These are phyloP conservation scores for Colostygia pectinataria DNA, from an alignment of 2,888 invertebrate genomes.

Conservation along the genomic window DNA sequence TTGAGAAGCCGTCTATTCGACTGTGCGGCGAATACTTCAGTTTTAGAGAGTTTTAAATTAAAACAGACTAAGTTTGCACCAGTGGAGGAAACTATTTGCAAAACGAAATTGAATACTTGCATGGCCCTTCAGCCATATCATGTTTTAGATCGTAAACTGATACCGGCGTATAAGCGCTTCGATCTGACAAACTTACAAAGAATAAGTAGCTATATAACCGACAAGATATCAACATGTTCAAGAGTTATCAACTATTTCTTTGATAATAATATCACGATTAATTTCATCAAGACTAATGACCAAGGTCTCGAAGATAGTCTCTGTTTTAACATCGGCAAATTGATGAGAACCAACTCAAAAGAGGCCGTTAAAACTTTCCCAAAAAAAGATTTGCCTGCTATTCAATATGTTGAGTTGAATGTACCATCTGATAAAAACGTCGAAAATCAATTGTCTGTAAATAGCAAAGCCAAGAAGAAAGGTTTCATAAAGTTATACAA, in stretches of 20 bases:
- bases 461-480: conserved; percentile 36
- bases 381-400: conserved; percentile 17
- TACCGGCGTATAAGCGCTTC: conserved; percentile 16
- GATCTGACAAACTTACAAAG: conserved; percentile 25
- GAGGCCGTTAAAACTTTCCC: neutral
- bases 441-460: conserved; percentile 1
- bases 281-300: conserved; percentile 14
- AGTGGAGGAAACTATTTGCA: neutral
- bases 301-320: conserved; percentile 13
- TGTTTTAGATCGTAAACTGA: conserved; percentile 22
- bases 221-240: neutral
- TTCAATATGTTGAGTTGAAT: conserved; percentile 7
- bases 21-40: neutral
- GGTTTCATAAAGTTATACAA: conserved; percentile 52
- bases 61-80: conserved; percentile 1
- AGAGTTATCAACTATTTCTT: conserved; percentile 5
- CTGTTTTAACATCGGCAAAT: conserved; percentile 14
- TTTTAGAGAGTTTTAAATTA: neutral
- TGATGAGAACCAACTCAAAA: neutral
- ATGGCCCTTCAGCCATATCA: conserved; percentile 42
- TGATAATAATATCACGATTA: conserved; percentile 17
- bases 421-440: neutral
- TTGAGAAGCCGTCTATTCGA: conserved; percentile 18
- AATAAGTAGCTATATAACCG: conserved; percentile 19
- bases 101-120: conserved; percentile 24